Evolutionary conservation across 2,888 invertebrate species (phyloP).

Genomic region (Tenthredo distinguenda): DNA sequence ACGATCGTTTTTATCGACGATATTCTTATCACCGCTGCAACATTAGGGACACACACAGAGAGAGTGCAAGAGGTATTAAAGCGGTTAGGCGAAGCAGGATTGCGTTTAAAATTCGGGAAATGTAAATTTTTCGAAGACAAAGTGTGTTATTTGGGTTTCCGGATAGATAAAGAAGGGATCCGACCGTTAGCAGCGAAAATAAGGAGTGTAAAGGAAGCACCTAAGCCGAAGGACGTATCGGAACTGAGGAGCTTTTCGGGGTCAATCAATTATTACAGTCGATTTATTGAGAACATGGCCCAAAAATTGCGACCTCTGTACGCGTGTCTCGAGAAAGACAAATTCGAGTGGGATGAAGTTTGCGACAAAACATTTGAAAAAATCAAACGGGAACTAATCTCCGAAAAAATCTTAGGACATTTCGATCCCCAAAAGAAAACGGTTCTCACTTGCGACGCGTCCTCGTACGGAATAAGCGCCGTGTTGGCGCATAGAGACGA

Average conservation of each 20-base stretch:
- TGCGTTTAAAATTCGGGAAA: constrained; percentile 20
- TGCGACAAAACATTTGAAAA: constrained; percentile 62
- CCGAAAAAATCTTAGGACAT: constrained; percentile 54
- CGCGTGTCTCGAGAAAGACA: background rate
- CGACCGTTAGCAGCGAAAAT: constrained; percentile 3
- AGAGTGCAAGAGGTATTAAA: background rate
- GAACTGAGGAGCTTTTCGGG: background rate
- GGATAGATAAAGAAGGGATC: background rate
- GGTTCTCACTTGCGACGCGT: constrained; percentile 60
- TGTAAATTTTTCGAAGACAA: constrained; percentile 1
- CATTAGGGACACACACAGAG: background rate
- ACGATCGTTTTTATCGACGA: constrained; percentile 52
- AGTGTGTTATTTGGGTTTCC: background rate
- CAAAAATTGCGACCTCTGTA: background rate
- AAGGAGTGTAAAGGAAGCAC: background rate
- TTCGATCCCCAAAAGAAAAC: constrained; percentile 54
- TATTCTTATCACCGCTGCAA: constrained; percentile 37
- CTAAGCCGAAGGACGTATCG: background rate
- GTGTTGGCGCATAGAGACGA: background rate
- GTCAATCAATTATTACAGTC: constrained; percentile 1
- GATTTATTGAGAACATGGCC: background rate
- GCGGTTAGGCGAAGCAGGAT: background rate
- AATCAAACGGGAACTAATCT: constrained; percentile 58
- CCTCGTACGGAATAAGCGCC: constrained; percentile 63
- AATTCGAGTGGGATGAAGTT: constrained; percentile 59